These are phyloP conservation scores for Vollenhovia emeryi DNA, from an alignment of 1,140 invertebrate species.

Conservation along the genomic window DNA sequence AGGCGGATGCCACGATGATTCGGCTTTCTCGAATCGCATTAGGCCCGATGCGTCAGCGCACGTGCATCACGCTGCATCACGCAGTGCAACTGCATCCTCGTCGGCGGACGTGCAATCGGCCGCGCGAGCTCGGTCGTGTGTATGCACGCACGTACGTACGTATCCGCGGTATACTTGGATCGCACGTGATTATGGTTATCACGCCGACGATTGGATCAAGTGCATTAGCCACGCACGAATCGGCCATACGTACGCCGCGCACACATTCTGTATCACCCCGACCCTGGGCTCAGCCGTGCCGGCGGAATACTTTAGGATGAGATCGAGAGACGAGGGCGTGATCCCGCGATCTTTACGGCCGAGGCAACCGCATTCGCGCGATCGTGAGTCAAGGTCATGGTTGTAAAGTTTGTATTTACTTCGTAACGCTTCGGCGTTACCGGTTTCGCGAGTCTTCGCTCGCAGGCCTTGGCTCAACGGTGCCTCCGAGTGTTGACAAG, in stretches of 20 bases:
- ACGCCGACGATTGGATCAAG: conserved; percentile 74
- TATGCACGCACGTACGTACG: conserved; percentile 14
- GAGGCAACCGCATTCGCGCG: conserved; percentile 41
- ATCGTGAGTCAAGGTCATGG: conserved; percentile 50
- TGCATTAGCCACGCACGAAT: conserved; percentile 79
- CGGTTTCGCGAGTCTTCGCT: conserved; percentile 33
- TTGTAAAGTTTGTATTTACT: conserved; percentile 48
- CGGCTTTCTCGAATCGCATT: conserved; percentile 47
- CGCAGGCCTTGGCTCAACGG: neutral
- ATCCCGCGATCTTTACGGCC: conserved; percentile 43
- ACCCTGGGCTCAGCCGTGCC: conserved; percentile 17
- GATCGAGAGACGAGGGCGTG: conserved; percentile 59
- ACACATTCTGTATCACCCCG: conserved; percentile 73
- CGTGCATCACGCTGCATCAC: conserved; percentile 53
- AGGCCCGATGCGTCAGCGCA: conserved; percentile 37
- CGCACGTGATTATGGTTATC: conserved; percentile 78
- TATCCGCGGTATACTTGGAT: conserved; percentile 52
- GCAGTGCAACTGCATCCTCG: conserved; percentile 31
- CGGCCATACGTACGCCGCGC: conserved; percentile 55
- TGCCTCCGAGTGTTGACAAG: conserved; percentile 25
- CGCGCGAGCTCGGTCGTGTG: conserved; percentile 21
- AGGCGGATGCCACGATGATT: conserved; percentile 31
- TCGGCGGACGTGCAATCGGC: conserved; percentile 36
- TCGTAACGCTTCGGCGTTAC: conserved; percentile 24
- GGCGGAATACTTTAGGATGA: conserved; percentile 56